Base-by-base conservation (phyloP, 2,113 vertebrate species). In the Odocoileus virginianus region DNA sequence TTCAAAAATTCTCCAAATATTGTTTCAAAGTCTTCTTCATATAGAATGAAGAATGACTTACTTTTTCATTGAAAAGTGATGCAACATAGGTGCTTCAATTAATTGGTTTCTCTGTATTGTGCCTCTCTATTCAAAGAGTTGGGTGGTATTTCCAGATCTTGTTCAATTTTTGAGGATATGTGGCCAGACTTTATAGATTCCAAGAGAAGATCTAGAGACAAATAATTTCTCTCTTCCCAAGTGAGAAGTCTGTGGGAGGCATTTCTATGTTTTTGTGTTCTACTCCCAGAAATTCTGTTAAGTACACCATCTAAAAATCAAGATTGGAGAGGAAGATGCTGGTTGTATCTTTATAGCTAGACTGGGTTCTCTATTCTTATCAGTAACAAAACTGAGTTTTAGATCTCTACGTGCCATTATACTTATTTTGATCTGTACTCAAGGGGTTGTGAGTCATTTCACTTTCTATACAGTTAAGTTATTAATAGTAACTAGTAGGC, bases 181-280 rank as follows among this genome's bases (percentile, higher is more conserved):
- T 28, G 36, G 19, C n/a, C 27, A 84, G 54, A 76, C 1, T 0
- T 4, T 87, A 5, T 3, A 40, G 12, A 90, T 76, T 86, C 7
- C 82, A 45, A 6, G 64, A 13, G 13, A 71, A 58, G 1, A 91
- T 83, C 3, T 89, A 2, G 47, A 81, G 2, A 30, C 40, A 10
- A 40, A n/a, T n/a, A 36, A 1, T 91, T 6, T 30, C n/a, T 57
- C 3, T 7, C 3, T 61, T 5, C 47, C 11, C 2, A 4, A 3
- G 1, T 21, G 28, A 30, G 16, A 78, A 85, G 0, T 11, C 9
- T n/a, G 5, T 81, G 12, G 12, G 50, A 96, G 45, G 43, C 13
- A 43, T 74, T 27, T 40, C 36, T 43, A 40, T 71, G 36, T 43
- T 74, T 74, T 12, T 74, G 21, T 33, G 28, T 11, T 92, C 1